phyloP scores from a whole-genome alignment of 2,113 vertebrate species.

The Oreochromis tanganicae region DNA sequence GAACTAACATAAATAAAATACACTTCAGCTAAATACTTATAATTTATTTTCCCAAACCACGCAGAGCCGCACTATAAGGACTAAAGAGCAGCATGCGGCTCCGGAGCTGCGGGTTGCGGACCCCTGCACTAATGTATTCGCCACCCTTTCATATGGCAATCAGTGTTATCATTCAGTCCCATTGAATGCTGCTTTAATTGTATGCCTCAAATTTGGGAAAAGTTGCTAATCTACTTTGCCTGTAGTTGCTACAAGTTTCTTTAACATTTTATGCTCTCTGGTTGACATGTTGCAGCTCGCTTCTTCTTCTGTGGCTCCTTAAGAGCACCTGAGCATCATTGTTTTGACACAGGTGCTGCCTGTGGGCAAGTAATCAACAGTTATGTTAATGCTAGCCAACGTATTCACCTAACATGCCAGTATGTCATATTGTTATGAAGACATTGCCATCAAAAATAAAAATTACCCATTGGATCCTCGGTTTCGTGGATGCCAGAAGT shows the following conservation, averaged over 20 bases:
- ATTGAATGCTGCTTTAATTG: background rate
- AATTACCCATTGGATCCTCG: background rate
- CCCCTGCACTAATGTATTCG: background rate
- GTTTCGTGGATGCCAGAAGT: background rate
- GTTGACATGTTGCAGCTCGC: background rate
- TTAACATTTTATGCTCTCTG: background rate
- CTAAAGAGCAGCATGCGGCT: too few species aligned
- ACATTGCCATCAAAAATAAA: background rate
- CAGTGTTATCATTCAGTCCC: background rate
- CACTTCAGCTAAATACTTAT: too few species aligned
- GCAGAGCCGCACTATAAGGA: too few species aligned
- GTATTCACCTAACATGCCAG: background rate
- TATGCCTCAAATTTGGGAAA: background rate
- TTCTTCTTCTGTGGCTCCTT: background rate
- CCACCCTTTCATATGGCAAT: background rate
- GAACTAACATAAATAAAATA: too few species aligned
- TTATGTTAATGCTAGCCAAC: background rate
- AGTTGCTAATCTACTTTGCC: background rate
- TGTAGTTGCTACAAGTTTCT: background rate
- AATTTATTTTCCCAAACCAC: too few species aligned
- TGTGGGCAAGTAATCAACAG: background rate
- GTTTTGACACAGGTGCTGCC: background rate
- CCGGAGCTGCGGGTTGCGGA: too few species aligned
- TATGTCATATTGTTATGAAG: background rate
- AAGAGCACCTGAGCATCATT: background rate